A percentile compares a stretch with the other conserved stretches of the same genome.
Evolutionary conservation across 2,113 vertebrate genomes (phyloP).

Genomic region (Notothenia rossii): DNA sequence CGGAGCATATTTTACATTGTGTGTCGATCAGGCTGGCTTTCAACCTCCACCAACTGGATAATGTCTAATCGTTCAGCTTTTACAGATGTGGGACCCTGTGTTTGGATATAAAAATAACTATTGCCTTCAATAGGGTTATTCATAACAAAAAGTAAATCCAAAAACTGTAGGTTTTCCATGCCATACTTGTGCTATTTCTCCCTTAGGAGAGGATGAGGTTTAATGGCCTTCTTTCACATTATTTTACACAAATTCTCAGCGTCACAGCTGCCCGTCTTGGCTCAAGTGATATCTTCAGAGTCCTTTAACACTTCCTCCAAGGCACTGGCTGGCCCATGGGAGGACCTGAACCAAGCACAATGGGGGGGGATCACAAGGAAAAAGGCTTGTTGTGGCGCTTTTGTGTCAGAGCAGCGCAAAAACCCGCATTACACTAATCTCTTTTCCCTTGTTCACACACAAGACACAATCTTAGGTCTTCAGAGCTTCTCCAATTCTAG

Average conservation of each 20-base stretch:
- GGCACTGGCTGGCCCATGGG: conserved; percentile 64
- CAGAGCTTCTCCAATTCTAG: conserved; percentile 67
- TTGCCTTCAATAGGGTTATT: conserved; percentile 19
- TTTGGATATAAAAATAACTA: conserved; percentile 32
- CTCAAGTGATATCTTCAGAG: conserved; percentile 61
- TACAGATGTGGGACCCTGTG: conserved; percentile 41
- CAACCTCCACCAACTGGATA: conserved; percentile 68
- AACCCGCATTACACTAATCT: conserved; percentile 80
- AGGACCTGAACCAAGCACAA: conserved; percentile 72
- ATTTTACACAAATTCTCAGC: conserved; percentile 34
- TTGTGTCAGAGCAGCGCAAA: conserved; percentile 70
- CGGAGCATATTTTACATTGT: conserved; percentile 71
- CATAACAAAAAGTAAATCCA: conserved; percentile 34
- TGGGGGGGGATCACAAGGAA: conserved; percentile 70
- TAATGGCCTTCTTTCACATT: conserved; percentile 28
- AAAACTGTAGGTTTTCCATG: neutral
- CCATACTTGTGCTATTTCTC: conserved; percentile 10
- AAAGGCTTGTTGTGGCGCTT: conserved; percentile 69
- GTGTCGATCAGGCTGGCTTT: conserved; percentile 72
- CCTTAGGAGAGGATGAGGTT: conserved; percentile 1
- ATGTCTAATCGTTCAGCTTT: conserved; percentile 62
- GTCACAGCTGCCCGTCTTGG: conserved; percentile 56
- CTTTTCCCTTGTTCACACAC: conserved; percentile 79
- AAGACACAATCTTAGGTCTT: conserved; percentile 72
- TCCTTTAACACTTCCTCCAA: conserved; percentile 61